A percentile compares a stretch with the other conserved stretches of the same genome.
Evolutionary conservation across 2,113 vertebrate genomes (phyloP).

Genomic region (Actenoides hombroni): DNA sequence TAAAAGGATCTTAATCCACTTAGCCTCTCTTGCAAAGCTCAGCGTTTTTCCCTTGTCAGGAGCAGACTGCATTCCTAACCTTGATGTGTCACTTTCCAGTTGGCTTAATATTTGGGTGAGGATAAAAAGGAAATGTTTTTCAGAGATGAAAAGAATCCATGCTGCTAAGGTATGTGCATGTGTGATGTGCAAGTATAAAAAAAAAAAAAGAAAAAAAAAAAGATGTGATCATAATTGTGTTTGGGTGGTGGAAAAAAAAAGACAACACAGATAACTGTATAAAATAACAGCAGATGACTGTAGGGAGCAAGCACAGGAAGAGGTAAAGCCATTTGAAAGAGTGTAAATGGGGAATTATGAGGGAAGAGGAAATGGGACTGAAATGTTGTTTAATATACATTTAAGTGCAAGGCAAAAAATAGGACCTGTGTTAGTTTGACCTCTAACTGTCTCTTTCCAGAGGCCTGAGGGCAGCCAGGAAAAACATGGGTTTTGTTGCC

Average conservation of each 20-base stretch:
- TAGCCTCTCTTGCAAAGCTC: slow-evolving; percentile 26
- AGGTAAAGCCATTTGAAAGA: neutral
- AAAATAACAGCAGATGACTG: neutral
- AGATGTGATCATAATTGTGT: neutral
- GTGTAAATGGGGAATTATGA: neutral
- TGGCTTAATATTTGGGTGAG: slow-evolving; percentile 40
- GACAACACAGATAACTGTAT: neutral
- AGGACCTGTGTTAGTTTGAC: neutral
- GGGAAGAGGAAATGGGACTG: neutral
- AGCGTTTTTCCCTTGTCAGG: slow-evolving; percentile 46
- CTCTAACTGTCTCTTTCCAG: neutral
- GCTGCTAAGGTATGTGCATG: slow-evolving; percentile 1
- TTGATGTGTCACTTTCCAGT: slow-evolving; percentile 58
- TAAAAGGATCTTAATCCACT: slow-evolving; percentile 59
- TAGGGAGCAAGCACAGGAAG: neutral
- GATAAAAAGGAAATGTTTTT: slow-evolving; percentile 49
- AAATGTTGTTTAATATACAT: neutral
- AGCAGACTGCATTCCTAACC: slow-evolving; percentile 57
- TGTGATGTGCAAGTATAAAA: neutral
- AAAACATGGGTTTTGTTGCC: neutral
- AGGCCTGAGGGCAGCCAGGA: neutral
- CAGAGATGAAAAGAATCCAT: neutral
- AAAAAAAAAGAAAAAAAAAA: neutral
- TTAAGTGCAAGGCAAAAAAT: neutral
- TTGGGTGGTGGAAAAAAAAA: slow-evolving; percentile 15